Evolutionary conservation across 2,113 vertebrate species (phyloP).

Genomic region (Peromyscus leucopus): DNA sequence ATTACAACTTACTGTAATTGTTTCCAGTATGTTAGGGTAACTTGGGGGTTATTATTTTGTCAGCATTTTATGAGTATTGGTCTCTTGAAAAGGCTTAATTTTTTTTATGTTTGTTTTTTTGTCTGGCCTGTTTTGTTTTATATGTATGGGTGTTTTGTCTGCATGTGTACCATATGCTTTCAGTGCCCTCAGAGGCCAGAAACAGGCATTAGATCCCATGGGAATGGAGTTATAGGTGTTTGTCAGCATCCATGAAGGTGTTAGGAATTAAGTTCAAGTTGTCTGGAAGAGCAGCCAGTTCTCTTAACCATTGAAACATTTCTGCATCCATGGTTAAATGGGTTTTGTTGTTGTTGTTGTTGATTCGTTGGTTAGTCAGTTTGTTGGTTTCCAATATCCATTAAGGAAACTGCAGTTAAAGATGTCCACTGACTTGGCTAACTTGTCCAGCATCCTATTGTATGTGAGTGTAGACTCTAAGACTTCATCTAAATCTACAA

Average conservation of each 20-base stretch:
- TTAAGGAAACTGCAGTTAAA: not conserved
- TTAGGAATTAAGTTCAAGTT: not conserved
- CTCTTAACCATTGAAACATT: not conserved
- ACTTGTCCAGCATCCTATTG: not conserved
- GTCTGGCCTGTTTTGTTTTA: not conserved
- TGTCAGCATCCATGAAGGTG: not conserved
- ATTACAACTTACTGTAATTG: constrained; percentile 26
- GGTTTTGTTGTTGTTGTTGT: not conserved
- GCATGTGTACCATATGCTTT: not conserved
- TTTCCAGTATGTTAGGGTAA: constrained; percentile 6
- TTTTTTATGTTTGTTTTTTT: not conserved
- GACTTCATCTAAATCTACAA: not conserved
- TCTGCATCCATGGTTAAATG: not conserved
- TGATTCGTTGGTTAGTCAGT: not conserved
- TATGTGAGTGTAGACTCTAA: not conserved
- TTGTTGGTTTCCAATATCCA: not conserved
- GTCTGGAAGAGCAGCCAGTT: not conserved
- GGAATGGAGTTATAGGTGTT: not conserved
- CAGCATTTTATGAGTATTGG: constrained; percentile 11
- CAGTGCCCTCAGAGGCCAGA: not conserved
- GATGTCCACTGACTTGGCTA: not conserved
- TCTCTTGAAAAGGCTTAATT: not conserved
- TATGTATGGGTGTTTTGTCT: not conserved
- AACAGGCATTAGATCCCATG: not conserved
- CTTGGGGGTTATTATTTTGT: not conserved